Base-by-base conservation (phyloP, 2,888 invertebrate genomes). In the Agrochola litura region DNA sequence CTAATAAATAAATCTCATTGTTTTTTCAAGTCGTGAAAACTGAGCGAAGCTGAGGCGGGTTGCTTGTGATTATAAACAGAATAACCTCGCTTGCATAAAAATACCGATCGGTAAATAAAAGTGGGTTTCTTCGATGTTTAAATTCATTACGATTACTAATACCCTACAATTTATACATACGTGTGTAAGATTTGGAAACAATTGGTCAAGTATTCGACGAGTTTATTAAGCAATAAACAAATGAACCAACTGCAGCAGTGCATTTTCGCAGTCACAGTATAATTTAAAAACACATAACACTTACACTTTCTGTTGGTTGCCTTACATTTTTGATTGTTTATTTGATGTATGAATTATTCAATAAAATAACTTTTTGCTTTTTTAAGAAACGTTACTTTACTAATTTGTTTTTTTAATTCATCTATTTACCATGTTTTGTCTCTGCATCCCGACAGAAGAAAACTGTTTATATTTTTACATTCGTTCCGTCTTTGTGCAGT, bases 141-240 rank as follows among this genome's bases (percentile, higher is more conserved):
- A 77, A 78, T 83, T 79, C 79, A 69, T 61, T 52, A 81, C 41
- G 76, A 70, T 81, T 81, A 70, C 41, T 63, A 81, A 81, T 82
- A 72, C 78, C 82, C 64, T 83, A 74, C 68, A 69, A 83, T 88
- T 86, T 81, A 86, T 86, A 86, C 86, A 86, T 56, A 83, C 86
- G 70, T 76, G 84, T 73, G 86, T 80, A 69, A 83, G 77, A 81
- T 87, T 85, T 87, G 74, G 85, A 78, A 87, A 85, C 79, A 75
- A 80, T 86, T 80, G 80, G 88, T 86, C 60, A 83, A 86, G 78
- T 74, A 78, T 86, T 83, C 73, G 73, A 73, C 52, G 66, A 65
- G 83, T 41, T 30, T 82, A 85, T 86, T 73, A 70, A 52, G 80
- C 77, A 86, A 86, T 79, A 79, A 73, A 73, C 73, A 78, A 81